Base-by-base conservation (phyloP, 2,888 invertebrate genomes). In the Dascillus cervinus region DNA sequence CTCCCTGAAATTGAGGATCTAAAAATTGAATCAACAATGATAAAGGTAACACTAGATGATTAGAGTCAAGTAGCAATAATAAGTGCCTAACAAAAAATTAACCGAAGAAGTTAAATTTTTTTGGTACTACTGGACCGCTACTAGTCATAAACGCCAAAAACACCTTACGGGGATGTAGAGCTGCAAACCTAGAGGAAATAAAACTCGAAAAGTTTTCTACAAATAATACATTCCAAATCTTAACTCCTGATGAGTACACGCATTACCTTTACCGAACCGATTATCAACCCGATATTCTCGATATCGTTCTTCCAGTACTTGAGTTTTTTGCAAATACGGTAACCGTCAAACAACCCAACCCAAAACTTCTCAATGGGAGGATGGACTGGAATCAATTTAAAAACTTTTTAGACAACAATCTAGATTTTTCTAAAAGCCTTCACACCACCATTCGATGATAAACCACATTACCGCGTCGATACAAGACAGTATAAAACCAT, bases 281-380 rank as follows among this genome's bases (percentile, higher is more conserved):
- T 11, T 28, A 34, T 13, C 27, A 33, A 13, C 24, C 37, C 4
- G 37, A 37, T 26, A 37, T 34, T 4, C 12, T 37, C 8, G 30
- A 37, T 19, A 32, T 40, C 3, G 13, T 36, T 14, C 20, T 39
- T 10, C 21, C 22, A 34, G 15, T 41, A 37, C 4, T 34, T 37
- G 20, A 27, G 33, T 22, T 21, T 26, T 11, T 22, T 32, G 11
- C 25, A 29, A 22, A 32, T 34, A 20, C 12, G 13, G 20, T 31
- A 32, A 25, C 35, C 12, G 26, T 29, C 23, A 14, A 15, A 15
- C 25, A 20, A 25, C 14, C 11, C 14, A 26, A 13, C 10, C 10
- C 24, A 11, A 19, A 12, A 32, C 10, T 32, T 11, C 10, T 9
- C 3, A 32, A 32, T 3, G 13, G 14, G 12, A 20, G 8, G 12